A percentile compares a stretch with the other conserved stretches of the same genome.
Conservation (phyloP, 2,113 vertebrate species). For the Chaetodon auriga region DNA sequence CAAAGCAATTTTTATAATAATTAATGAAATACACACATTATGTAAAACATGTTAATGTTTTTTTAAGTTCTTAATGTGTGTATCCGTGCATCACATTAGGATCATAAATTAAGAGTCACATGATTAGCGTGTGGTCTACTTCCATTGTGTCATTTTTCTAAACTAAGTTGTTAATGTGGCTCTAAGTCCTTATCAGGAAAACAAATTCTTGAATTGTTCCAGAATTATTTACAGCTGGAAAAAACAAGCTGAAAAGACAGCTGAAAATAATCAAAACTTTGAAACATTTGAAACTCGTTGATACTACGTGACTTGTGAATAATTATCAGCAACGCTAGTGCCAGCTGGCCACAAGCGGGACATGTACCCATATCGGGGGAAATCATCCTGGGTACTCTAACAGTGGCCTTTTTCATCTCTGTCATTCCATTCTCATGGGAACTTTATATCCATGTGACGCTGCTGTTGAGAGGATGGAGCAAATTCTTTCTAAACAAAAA, state of each 20-base stretch:
- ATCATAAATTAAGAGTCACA: neutral
- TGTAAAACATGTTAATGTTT: too few relatives aligned
- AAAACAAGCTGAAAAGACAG: constrained; percentile 7
- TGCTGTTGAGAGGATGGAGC: constrained; percentile 24
- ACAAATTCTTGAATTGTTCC: constrained; percentile 31
- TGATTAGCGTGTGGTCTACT: neutral
- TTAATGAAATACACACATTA: too few relatives aligned
- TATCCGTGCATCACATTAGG: neutral
- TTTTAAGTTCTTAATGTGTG: neutral
- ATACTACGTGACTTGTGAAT: constrained; percentile 39
- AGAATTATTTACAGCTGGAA: constrained; percentile 25
- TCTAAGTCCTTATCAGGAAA: neutral
- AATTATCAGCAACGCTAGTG: constrained; percentile 33
- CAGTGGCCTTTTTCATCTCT: constrained; percentile 63
- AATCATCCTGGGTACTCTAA: constrained; percentile 46
- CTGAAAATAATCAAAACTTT: constrained; percentile 36
- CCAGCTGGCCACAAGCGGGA: constrained; percentile 48
- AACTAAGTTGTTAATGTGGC: neutral
- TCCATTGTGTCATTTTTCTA: neutral
- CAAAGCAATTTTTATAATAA: too few relatives aligned
- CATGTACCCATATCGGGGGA: constrained; percentile 56
- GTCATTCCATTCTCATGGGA: constrained; percentile 70
- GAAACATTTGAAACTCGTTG: constrained; percentile 9
- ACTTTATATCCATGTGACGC: constrained; percentile 57
- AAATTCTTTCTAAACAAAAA: constrained; percentile 41